phyloP scores from a whole-genome alignment of 2,113 vertebrate genomes.

The Pipa parva region DNA sequence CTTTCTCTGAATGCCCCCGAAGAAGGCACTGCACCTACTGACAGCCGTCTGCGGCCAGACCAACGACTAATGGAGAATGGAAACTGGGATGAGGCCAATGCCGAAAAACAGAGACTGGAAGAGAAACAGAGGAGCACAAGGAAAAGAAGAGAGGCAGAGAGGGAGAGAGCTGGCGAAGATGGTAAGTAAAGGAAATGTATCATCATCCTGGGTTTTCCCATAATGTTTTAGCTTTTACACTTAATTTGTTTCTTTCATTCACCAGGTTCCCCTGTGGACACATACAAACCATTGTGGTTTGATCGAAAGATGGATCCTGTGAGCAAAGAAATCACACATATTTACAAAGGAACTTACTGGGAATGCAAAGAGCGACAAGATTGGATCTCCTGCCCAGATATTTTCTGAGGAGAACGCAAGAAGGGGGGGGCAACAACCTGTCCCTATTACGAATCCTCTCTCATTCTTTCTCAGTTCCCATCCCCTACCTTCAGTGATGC shows the following conservation, averaged over 20 bases:
- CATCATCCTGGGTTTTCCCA: too few relatives aligned
- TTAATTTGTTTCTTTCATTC: background rate
- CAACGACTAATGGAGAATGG: constrained; percentile 93
- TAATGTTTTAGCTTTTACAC: fast-evolving
- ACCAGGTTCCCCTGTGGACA: constrained; percentile 72
- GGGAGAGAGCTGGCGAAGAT: constrained; percentile 68
- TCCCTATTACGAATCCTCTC: background rate
- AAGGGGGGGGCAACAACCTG: constrained; percentile 5
- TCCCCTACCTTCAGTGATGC: constrained; percentile 18
- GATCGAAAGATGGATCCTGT: constrained; percentile 74
- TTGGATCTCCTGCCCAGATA: constrained; percentile 83
- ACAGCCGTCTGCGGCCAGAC: constrained; percentile 85
- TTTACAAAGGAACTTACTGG: constrained; percentile 93
- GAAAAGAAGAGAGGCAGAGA: constrained; percentile 78
- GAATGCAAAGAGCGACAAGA: constrained; percentile 78
- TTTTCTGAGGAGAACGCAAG: constrained; percentile 66
- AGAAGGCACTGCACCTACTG: constrained; percentile 79
- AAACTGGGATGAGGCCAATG: constrained; percentile 90
- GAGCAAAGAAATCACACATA: constrained; percentile 79
- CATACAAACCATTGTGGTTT: constrained; percentile 87
- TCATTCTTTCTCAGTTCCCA: background rate
- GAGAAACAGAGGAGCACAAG: constrained; percentile 86
- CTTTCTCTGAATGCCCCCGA: constrained; percentile 85
- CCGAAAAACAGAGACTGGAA: constrained; percentile 89
- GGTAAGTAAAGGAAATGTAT: constrained; percentile 52